Conservation (phyloP, 1,140 invertebrate genomes). For the Drosophila lowei region DNA sequence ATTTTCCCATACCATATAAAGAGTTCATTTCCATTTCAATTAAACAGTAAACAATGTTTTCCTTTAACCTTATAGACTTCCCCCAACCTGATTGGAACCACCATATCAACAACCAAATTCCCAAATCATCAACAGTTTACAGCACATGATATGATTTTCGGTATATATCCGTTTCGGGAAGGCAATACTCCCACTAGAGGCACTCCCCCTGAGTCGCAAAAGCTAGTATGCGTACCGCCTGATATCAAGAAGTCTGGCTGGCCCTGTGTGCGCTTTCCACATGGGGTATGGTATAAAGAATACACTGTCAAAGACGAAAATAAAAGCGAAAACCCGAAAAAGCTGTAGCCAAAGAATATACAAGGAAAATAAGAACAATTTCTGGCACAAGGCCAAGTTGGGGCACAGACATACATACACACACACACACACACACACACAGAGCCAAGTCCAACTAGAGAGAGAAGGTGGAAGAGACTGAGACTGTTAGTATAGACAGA, state of each 20-base stretch:
- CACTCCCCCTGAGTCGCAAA: slow-evolving; percentile 35
- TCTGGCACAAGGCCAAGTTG: slow-evolving; percentile 74
- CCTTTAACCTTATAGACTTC: background rate
- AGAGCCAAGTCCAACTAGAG: too few species aligned
- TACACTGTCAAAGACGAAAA: slow-evolving; percentile 47
- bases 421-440: slow-evolving; percentile 10
- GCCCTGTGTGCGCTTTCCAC: background rate
- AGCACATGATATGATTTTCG: too few species aligned
- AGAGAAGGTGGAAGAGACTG: slow-evolving; percentile 28
- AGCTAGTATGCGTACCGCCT: slow-evolving; percentile 52
- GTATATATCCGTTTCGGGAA: too few species aligned
- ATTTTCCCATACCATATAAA: too few species aligned
- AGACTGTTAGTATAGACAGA: background rate
- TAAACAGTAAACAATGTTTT: too few species aligned
- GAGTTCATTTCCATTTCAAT: too few species aligned
- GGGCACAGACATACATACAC: slow-evolving; percentile 18
- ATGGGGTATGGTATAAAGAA: slow-evolving; percentile 17
- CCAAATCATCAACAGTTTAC: slow-evolving; percentile 49
- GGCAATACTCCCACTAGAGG: too few species aligned
- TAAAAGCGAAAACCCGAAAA: slow-evolving; percentile 46
- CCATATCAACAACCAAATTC: slow-evolving; percentile 33
- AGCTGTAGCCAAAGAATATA: slow-evolving; percentile 51
- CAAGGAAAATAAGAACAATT: slow-evolving; percentile 45
- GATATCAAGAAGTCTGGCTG: slow-evolving; percentile 52
- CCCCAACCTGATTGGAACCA: background rate